phyloP scores from a whole-genome alignment of 30 jellyfish, hydroid and myxozoan genomes.

The Aurelia aurita complex sp. Pacific region DNA sequence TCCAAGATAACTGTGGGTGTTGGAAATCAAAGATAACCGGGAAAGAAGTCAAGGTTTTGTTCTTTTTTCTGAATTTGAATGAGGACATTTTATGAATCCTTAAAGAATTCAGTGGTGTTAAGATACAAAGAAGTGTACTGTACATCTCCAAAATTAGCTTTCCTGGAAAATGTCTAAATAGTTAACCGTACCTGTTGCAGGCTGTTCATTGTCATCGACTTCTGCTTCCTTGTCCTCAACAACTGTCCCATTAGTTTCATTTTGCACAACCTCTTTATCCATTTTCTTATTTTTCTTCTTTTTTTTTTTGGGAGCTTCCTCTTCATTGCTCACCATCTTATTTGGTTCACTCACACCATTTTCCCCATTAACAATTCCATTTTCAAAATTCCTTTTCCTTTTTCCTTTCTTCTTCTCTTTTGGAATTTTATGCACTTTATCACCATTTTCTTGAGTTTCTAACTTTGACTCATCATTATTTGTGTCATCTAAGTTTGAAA shows the following conservation, averaged over 20 bases:
- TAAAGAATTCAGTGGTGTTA: too few species aligned
- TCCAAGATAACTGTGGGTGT: too few species aligned
- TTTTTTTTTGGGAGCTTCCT: background rate
- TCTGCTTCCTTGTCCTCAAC: background rate
- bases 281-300: slow-evolving; percentile 8
- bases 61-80: too few species aligned
- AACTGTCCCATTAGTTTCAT: background rate
- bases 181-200: too few species aligned
- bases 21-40: too few species aligned
- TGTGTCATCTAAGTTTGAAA: background rate
- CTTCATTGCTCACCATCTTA: background rate
- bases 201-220: background rate
- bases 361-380: background rate
- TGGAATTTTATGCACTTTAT: background rate
- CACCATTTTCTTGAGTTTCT: background rate
- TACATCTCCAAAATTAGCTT: too few species aligned
- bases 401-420: slow-evolving; percentile 14
- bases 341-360: background rate
- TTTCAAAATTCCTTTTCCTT: background rate
- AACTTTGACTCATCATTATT: background rate
- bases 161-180: too few species aligned
- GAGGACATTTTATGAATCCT: too few species aligned
- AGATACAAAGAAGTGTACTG: too few species aligned
- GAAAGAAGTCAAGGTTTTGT: too few species aligned
- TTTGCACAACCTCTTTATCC: background rate